Evolutionary conservation across 2,797 vertebrate genomes (phyloP), one percentile per base, ranked within the genome.

Genomic region (Jordanella pulchra): DNA sequence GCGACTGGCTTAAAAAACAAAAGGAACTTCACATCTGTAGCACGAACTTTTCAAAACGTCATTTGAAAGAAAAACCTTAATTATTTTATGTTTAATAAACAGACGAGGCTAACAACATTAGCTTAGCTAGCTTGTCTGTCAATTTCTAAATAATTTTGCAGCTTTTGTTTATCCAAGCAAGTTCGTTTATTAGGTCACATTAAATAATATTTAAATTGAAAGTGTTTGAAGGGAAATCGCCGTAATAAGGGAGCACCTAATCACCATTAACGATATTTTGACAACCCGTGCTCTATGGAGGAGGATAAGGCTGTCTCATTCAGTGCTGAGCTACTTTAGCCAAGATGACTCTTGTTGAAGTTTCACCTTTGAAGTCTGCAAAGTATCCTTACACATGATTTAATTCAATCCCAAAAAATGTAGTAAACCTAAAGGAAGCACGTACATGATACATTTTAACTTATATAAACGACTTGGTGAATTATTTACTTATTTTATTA

Each of bases 91-190:
- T 28, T 63, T 54, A 56, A 13, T 0, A 15, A 47, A 30, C 4
- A 4, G 13, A 11, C 0, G 3, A 18, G 15, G 78, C 82, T 83
- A 69, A 65, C 44, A 68, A 35, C 55, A 21, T 44, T 79, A 86
- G 79, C 82, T 30, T 39, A 15, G 60, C 13, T 86, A 87, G 78
- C 81, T 45, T 67, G 21, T 28, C 48, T 80, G 39, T 60, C 39
- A 63, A n/a, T 67, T 67, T 42, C 23, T 65, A 17, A 14, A 18
- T 25, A 68, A 48, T 71, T 39, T 60, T 9, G 23, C 21, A 67
- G 32, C 42, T 65, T 58, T 63, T 1, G 27, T 32, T 17, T 0
- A 13, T n/a, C 10, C 63, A 48, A 44, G 0, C 1, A 0, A 39
- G 18, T 1, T 3, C 12, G 10, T 53, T 30, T 12, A 45, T 71